phyloP scores from a whole-genome alignment of 2,113 vertebrate species.

The Archilochus colubris region DNA sequence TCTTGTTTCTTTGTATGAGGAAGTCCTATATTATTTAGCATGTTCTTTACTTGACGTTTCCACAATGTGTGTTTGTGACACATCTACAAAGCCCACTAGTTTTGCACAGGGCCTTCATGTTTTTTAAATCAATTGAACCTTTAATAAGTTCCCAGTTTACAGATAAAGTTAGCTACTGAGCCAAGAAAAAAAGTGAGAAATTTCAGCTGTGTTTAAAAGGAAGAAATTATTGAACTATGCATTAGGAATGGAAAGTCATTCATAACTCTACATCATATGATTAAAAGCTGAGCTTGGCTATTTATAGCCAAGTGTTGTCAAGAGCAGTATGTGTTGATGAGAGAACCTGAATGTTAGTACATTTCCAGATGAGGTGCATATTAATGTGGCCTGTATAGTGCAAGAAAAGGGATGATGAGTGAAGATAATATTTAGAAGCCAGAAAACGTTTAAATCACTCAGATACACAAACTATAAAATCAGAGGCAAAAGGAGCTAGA shows the following conservation, averaged over 20 bases:
- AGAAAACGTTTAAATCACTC: background rate
- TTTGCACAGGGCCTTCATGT: background rate
- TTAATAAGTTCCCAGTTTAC: background rate
- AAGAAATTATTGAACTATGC: background rate
- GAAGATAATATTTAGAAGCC: background rate
- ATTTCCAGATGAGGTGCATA: background rate
- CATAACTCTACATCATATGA: background rate
- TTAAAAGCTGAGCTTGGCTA: constrained; percentile 5
- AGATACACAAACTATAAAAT: background rate
- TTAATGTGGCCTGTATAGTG: background rate
- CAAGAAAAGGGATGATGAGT: background rate
- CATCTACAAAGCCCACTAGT: background rate
- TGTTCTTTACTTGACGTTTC: background rate
- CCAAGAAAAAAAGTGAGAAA: background rate
- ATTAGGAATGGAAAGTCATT: background rate
- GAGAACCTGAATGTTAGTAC: background rate
- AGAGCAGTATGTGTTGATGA: background rate
- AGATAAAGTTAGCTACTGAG: background rate
- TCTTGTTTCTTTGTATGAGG: background rate
- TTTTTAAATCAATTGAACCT: background rate
- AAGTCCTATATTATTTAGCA: background rate
- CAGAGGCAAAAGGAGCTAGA: background rate
- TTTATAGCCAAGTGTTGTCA: constrained; percentile 11
- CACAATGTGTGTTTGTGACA: background rate
- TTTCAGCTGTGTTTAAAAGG: background rate